Conservation (phyloP, 2,888 invertebrate genomes). For the Sepiola atlantica region DNA sequence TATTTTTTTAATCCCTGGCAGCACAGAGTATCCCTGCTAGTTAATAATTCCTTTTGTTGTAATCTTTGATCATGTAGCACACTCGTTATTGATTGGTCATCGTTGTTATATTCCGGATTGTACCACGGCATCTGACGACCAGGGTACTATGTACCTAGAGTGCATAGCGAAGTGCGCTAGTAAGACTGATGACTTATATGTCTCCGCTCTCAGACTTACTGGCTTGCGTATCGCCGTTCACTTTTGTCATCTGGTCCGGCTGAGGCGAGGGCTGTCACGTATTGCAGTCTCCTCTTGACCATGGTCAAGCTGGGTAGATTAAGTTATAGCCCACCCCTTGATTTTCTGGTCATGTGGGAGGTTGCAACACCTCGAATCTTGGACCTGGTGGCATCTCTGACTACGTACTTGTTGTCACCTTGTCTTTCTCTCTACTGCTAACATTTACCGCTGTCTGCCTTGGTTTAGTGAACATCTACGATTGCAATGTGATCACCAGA, state of each 20-base stretch:
- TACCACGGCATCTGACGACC: slow-evolving; percentile 48
- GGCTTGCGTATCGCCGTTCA: slow-evolving; percentile 41
- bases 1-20: background rate
- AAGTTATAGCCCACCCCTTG: slow-evolving; percentile 48
- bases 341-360: slow-evolving; percentile 48
- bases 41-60: slow-evolving; percentile 8
- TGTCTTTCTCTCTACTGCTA: slow-evolving; percentile 46
- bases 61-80: slow-evolving; percentile 40
- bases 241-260: slow-evolving; percentile 46
- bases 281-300: slow-evolving; percentile 47
- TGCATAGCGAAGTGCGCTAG: slow-evolving; percentile 47
- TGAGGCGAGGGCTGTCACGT: slow-evolving; percentile 41
- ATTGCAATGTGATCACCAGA: slow-evolving; percentile 45
- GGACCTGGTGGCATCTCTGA: slow-evolving; percentile 47
- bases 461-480: slow-evolving; percentile 46
- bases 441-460: slow-evolving; percentile 45
- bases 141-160: slow-evolving; percentile 38
- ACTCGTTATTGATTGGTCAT: slow-evolving; percentile 32
- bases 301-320: slow-evolving; percentile 48
- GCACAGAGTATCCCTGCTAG: background rate
- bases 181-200: slow-evolving; percentile 46
- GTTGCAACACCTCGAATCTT: slow-evolving; percentile 43
- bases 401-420: slow-evolving; percentile 45
- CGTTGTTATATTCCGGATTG: slow-evolving; percentile 46
- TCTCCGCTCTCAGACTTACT: slow-evolving; percentile 47